Evolutionary conservation across 23 tunicate genomes (phyloP).

Genomic region (Trididemnum clinides): DNA sequence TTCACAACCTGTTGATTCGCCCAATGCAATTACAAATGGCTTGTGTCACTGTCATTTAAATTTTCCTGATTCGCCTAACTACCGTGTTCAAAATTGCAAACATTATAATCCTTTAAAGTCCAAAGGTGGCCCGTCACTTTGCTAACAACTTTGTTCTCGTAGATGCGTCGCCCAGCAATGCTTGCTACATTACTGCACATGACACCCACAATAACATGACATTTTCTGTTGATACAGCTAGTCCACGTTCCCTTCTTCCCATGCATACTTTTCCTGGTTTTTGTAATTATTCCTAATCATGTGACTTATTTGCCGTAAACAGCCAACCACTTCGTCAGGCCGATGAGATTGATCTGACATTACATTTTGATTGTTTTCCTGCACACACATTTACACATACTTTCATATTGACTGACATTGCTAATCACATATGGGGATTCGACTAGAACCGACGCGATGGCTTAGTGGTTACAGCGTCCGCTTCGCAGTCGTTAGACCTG

Average conservation of each 20-base stretch:
- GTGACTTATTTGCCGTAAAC: background rate
- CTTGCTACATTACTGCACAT: background rate
- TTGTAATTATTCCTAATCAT: background rate
- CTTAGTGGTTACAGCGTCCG: no score
- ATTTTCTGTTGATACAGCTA: background rate
- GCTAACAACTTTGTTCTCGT: background rate
- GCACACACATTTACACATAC: background rate
- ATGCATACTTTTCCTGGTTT: background rate
- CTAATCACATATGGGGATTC: no score
- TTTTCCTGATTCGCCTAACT: no score
- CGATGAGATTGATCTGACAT: background rate
- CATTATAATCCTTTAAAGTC: background rate
- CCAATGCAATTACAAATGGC: no score
- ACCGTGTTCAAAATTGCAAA: no score
- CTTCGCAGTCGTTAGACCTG: no score
- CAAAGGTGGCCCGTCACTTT: background rate
- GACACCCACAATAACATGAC: background rate
- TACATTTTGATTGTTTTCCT: constrained; percentile 9
- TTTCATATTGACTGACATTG: background rate
- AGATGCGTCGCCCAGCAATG: background rate
- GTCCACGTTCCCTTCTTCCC: background rate
- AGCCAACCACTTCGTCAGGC: background rate
- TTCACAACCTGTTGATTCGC: no score
- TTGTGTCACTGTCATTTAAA: no score
- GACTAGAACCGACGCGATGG: no score